A percentile compares a stretch with the other conserved stretches of the same genome.
phyloP scores from a whole-genome alignment of 2,113 vertebrate species.

The Heterotis niloticus region DNA sequence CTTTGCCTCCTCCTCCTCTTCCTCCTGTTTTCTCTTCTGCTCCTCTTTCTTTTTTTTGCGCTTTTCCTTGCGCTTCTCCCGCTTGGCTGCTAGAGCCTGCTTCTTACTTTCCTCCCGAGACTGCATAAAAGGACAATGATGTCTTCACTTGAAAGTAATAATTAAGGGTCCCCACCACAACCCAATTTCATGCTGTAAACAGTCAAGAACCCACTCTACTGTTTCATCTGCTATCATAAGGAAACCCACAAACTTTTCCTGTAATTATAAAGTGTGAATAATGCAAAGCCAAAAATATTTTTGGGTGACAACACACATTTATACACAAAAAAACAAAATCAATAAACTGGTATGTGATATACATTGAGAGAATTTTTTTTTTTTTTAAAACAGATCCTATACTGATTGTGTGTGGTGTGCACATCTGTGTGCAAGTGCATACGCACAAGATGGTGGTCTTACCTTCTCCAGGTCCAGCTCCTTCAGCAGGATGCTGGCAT shows the following conservation, averaged over 20 bases:
- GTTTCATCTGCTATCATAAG: not conserved
- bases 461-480: conserved; percentile 98
- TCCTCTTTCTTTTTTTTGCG: conserved; percentile 90
- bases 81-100: conserved; percentile 91
- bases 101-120: conserved; percentile 97
- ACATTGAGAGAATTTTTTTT: too few species aligned
- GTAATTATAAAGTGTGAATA: too few species aligned
- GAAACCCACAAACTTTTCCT: too few species aligned
- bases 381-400: too few species aligned
- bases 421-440: too few species aligned
- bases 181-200: not conserved
- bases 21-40: conserved; percentile 66
- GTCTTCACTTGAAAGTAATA: too few species aligned
- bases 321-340: too few species aligned
- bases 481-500: conserved; percentile 94
- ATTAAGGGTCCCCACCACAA: not conserved
- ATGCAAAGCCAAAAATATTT: too few species aligned
- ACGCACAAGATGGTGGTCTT: not conserved
- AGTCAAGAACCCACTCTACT: not conserved
- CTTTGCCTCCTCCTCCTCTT: conserved; percentile 91
- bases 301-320: too few species aligned
- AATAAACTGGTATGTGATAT: too few species aligned
- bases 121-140: conserved; percentile 42
- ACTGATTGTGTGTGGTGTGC: too few species aligned
- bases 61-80: conserved; percentile 97